These are phyloP conservation scores for Sula dactylatra DNA, from an alignment of 2,113 vertebrate species.

Conservation along the genomic window DNA sequence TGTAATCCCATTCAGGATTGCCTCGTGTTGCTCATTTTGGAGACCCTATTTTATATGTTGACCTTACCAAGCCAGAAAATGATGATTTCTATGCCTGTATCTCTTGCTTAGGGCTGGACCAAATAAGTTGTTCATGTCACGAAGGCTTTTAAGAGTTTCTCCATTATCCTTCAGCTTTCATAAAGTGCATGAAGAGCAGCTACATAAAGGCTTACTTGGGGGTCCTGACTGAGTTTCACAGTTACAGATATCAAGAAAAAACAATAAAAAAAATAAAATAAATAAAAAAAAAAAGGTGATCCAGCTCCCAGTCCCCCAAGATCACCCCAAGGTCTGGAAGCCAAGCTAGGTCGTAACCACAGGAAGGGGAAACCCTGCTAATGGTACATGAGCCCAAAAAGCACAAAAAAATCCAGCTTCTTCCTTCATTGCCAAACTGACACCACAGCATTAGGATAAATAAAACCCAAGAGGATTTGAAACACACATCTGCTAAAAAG, in stretches of 20 bases:
- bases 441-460: background rate
- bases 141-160: background rate
- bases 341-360: background rate
- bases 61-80: background rate
- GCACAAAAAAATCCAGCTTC: background rate
- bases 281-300: background rate
- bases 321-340: background rate
- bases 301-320: background rate
- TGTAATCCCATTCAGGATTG: background rate
- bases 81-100: background rate
- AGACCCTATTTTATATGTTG: background rate
- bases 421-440: background rate
- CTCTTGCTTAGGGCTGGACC: background rate
- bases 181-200: background rate
- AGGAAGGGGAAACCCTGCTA: background rate
- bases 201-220: background rate
- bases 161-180: fast-evolving
- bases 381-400: background rate
- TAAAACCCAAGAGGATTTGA: background rate
- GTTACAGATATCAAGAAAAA: background rate
- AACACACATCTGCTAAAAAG: background rate
- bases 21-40: fast-evolving
- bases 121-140: background rate
- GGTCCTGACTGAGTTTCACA: background rate
- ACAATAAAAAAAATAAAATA: background rate